Conservation (phyloP, 1,140 invertebrate genomes). For the Zaprionus ornatus region DNA sequence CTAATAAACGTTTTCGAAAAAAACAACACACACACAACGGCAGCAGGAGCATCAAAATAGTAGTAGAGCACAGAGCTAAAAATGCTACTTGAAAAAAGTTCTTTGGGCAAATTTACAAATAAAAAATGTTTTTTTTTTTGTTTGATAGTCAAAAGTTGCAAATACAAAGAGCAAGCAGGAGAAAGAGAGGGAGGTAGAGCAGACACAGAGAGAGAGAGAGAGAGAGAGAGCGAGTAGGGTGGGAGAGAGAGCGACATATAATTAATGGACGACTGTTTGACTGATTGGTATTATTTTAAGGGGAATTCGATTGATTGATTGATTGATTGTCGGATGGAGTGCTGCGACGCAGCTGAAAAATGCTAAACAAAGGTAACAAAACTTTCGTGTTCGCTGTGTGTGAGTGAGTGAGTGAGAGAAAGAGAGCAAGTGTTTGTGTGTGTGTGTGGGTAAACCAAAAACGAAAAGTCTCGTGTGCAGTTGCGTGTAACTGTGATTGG, state of each 20-base stretch:
- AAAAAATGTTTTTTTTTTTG: conserved; percentile 52
- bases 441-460: conserved; percentile 5
- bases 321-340: conserved; percentile 58
- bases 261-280: conserved; percentile 77
- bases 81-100: conserved; percentile 64
- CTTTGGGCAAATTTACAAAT: conserved; percentile 45
- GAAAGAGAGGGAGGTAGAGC: conserved; percentile 36
- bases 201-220: conserved; percentile 34
- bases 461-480: conserved; percentile 23
- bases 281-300: conserved; percentile 57
- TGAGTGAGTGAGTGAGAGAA: conserved; percentile 11
- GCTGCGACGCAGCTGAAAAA: conserved; percentile 67
- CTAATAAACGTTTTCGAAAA: conserved; percentile 62
- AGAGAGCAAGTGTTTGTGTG: conserved; percentile 4
- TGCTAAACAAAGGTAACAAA: conserved; percentile 65
- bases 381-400: conserved; percentile 15
- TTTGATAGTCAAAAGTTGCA: conserved; percentile 61
- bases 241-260: conserved; percentile 60
- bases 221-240: conserved; percentile 14
- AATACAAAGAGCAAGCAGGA: conserved; percentile 63
- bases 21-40: conserved; percentile 25
- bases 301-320: conserved; percentile 53
- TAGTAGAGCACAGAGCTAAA: conserved; percentile 39
- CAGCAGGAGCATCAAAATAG: conserved; percentile 37
- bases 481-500: conserved; percentile 21